These are phyloP conservation scores for Tinea pellionella DNA, from an alignment of 2,888 invertebrate species.

Conservation along the genomic window DNA sequence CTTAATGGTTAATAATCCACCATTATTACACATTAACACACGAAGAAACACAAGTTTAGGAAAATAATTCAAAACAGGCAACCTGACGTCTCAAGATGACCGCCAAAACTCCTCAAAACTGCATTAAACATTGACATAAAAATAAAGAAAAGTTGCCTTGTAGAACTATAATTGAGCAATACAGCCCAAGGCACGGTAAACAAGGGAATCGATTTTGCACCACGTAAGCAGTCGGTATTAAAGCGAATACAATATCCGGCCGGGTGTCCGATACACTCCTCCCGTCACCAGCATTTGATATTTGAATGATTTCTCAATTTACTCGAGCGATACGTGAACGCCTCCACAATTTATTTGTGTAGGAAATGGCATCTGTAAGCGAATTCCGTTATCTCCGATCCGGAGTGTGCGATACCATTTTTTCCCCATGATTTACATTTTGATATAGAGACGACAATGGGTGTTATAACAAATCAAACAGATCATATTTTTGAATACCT, in stretches of 20 bases:
- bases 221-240: background rate
- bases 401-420: background rate
- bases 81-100: too few species aligned
- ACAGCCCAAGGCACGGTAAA: background rate
- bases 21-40: too few species aligned
- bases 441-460: background rate
- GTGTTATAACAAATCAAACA: background rate
- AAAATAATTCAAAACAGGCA: too few species aligned
- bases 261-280: slow-evolving; percentile 24
- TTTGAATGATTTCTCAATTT: slow-evolving; percentile 12
- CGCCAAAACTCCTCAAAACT: too few species aligned
- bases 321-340: slow-evolving; percentile 9
- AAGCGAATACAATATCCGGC: slow-evolving; percentile 36
- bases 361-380: slow-evolving; percentile 7
- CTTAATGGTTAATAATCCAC: too few species aligned
- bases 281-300: slow-evolving; percentile 12
- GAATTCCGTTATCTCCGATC: background rate
- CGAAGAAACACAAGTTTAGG: too few species aligned
- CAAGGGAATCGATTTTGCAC: background rate
- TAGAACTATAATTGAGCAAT: background rate
- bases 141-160: too few species aligned
- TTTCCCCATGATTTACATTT: background rate
- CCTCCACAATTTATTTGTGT: slow-evolving; percentile 6
- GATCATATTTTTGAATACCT: too few species aligned
- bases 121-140: too few species aligned